phyloP scores from a whole-genome alignment of 2,113 vertebrate species.

The Hippocampus mohnikei region DNA sequence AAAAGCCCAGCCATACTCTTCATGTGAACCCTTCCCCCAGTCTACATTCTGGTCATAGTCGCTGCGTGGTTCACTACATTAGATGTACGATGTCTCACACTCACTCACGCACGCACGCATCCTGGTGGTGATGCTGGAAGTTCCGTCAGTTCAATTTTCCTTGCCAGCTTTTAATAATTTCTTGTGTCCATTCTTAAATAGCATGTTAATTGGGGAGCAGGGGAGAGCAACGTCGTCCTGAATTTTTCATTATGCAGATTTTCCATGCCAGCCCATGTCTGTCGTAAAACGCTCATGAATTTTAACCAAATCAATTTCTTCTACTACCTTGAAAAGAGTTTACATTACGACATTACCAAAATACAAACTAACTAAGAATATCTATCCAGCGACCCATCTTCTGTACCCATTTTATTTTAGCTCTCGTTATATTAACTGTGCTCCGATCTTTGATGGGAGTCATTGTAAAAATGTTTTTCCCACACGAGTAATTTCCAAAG shows the following conservation, averaged over 20 bases:
- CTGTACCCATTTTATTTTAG: not conserved
- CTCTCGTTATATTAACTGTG: not conserved
- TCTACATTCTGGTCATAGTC: slow-evolving; percentile 43
- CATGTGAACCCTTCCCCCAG: slow-evolving; percentile 44
- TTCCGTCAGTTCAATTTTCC: not conserved
- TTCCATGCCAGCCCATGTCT: not conserved
- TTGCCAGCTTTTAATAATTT: not conserved
- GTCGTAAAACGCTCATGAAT: not conserved
- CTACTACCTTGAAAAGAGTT: not conserved
- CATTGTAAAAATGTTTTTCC: not conserved
- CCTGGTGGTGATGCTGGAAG: slow-evolving; percentile 36
- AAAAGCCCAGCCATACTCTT: slow-evolving; percentile 23
- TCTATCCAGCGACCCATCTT: not conserved
- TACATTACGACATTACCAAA: not conserved
- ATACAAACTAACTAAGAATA: not conserved
- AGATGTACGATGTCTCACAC: slow-evolving; percentile 39
- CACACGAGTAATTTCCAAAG: not conserved
- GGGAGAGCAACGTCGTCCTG: not conserved
- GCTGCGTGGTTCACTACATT: slow-evolving; percentile 43
- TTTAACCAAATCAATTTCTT: not conserved
- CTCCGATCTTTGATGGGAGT: not conserved
- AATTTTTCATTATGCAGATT: not conserved
- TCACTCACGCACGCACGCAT: slow-evolving; percentile 21
- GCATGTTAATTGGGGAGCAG: too few species aligned
- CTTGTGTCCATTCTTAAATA: too few species aligned